Evolutionary conservation across 2,888 invertebrate genomes (phyloP).

Genomic region (Dusona sp.): DNA sequence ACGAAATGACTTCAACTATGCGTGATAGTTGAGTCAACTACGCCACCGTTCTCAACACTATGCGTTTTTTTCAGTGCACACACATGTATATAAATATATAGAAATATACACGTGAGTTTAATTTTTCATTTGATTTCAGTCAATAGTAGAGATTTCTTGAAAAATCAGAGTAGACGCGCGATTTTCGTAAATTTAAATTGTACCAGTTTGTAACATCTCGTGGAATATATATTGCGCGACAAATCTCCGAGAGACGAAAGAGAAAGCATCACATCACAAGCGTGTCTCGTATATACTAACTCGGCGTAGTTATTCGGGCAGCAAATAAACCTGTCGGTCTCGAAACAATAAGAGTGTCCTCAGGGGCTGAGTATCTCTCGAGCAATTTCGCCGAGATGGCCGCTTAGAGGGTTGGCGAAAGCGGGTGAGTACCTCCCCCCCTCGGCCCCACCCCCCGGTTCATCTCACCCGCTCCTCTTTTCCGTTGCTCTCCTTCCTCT

Average conservation of each 20-base stretch:
- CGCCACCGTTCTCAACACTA: too few species aligned
- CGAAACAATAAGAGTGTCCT: slow-evolving; percentile 81
- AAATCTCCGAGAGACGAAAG: slow-evolving; percentile 8
- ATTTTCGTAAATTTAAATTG: neutral
- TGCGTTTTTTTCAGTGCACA: too few species aligned
- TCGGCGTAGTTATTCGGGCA: slow-evolving; percentile 80
- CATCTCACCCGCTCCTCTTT: neutral
- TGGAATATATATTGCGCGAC: slow-evolving; percentile 19
- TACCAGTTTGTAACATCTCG: neutral
- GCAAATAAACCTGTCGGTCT: slow-evolving; percentile 83
- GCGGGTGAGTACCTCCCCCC: slow-evolving; percentile 44
- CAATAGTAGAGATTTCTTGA: neutral
- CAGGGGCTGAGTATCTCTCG: slow-evolving; percentile 74
- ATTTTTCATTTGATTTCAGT: neutral
- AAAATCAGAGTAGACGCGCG: neutral
- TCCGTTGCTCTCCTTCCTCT: slow-evolving; percentile 4
- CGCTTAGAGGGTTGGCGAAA: slow-evolving; percentile 68
- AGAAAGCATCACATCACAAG: slow-evolving; percentile 39
- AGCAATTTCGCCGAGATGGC: slow-evolving; percentile 74
- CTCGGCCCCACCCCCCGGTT: neutral
- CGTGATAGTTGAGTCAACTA: too few species aligned
- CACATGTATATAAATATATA: too few species aligned
- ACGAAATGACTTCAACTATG: too few species aligned
- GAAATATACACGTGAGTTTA: too few species aligned
- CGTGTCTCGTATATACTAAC: slow-evolving; percentile 44